phyloP scores from a whole-genome alignment of 2,888 invertebrate species.

The Bombyx huttoni region DNA sequence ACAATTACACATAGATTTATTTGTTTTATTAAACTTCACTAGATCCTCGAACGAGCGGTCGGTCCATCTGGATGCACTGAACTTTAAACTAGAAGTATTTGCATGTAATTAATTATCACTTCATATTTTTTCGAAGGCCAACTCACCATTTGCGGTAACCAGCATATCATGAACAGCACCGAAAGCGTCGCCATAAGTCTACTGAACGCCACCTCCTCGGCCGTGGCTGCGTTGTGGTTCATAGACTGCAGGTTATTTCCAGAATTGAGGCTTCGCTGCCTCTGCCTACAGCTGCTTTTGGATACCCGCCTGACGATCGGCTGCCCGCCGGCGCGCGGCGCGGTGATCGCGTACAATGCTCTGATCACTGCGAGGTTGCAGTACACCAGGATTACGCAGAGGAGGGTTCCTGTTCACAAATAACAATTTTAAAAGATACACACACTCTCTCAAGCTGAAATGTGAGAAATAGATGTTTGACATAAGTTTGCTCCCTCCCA shows the following conservation, averaged over 20 bases:
- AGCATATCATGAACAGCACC: slow-evolving; percentile 86
- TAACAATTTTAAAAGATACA: no score
- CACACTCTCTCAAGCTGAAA: no score
- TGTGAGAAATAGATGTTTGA: no score
- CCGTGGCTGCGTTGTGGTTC: slow-evolving; percentile 72
- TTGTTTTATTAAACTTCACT: no score
- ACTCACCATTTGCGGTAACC: slow-evolving; percentile 90
- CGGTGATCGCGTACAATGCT: slow-evolving; percentile 76
- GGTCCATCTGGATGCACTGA: no score
- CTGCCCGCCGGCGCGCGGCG: slow-evolving; percentile 38
- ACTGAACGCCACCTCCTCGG: slow-evolving; percentile 89
- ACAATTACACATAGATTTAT: no score
- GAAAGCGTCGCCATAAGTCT: slow-evolving; percentile 87
- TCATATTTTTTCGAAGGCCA: neutral
- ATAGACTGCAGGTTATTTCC: slow-evolving; percentile 27
- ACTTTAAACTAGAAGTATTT: neutral
- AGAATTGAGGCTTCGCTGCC: slow-evolving; percentile 19
- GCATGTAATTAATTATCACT: neutral
- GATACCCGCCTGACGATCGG: slow-evolving; percentile 51
- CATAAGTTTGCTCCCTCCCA: no score
- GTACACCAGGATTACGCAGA: slow-evolving; percentile 83
- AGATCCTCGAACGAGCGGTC: no score
- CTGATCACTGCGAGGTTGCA: slow-evolving; percentile 88
- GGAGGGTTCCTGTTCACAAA: slow-evolving; percentile 71
- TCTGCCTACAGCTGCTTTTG: slow-evolving; percentile 42